Evolutionary conservation across 2,113 vertebrate genomes (phyloP), one percentile per base, ranked within the genome.

Genomic region (Periophthalmus modestus): DNA sequence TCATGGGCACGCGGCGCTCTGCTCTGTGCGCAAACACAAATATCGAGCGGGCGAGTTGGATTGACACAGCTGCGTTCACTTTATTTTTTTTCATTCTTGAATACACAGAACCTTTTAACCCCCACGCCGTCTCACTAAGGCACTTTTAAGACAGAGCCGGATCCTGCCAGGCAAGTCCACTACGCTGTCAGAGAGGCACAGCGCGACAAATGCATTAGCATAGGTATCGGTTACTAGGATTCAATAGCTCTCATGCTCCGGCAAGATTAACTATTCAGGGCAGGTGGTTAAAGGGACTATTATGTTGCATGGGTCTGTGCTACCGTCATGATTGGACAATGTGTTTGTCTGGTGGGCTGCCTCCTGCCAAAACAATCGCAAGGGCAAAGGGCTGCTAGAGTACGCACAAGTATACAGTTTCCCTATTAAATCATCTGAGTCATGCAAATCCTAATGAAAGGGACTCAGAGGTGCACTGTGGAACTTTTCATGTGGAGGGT

Each of bases 251-350:
- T 80, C 90, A 85, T 90, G 92, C 86, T 91, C 88, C 89, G 82
- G 89, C 86, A 82, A 92, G 85, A 93, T 94, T 90, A 93, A 92
- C 90, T 92, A 93, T 94, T 92, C 89, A 92, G 80, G 85, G 87
- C 91, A 93, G 92, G 91, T 94, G 91, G 93, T 90, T 92, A 89
- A 92, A 92, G 88, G 78, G 74, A 83, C 89, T 90, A 93, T 94
- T 93, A 90, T 93, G 88, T 93, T 91, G 85, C 90, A 91, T 39
- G 72, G 78, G 74, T 75, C 79, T 87, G 82, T 88, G 83, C 87
- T 78, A 66, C 91, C 81, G 84, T 87, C 90, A 89, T 79, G 86
- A 91, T 87, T 85, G 89, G 83, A 84, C 82, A 71, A 84, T 76
- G 83, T 77, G 67, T 85, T 91, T 92, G 90, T 92, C 89, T 88